Evolutionary conservation across 2,797 vertebrate genomes (phyloP).

Genomic region (Sebastolobus alascanus): DNA sequence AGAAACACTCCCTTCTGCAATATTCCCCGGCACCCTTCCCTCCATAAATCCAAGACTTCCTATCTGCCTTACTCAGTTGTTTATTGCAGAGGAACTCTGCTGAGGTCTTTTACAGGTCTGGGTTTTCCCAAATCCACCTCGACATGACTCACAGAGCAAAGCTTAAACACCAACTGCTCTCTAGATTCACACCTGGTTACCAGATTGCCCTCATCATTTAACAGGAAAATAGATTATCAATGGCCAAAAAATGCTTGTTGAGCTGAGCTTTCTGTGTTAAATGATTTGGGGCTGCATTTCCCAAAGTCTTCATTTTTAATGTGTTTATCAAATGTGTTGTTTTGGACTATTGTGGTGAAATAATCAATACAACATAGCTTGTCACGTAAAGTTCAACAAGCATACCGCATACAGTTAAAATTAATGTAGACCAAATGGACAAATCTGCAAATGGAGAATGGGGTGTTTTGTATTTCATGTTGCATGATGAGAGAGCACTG

Average conservation of each 20-base stretch:
- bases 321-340: not conserved
- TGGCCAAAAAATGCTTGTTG: not conserved
- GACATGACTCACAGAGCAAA: slow-evolving; percentile 23
- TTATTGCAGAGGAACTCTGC: slow-evolving; percentile 38
- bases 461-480: not conserved
- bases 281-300: slow-evolving; percentile 1
- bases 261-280: not conserved
- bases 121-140: slow-evolving; percentile 33
- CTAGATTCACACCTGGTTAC: slow-evolving; percentile 15
- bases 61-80: slow-evolving; percentile 42
- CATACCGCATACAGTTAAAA: not conserved
- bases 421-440: slow-evolving; percentile 8
- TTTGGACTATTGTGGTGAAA: not conserved
- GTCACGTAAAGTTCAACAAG: not conserved
- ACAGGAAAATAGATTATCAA: slow-evolving; percentile 9
- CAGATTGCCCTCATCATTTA: slow-evolving; percentile 13
- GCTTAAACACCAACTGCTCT: not conserved
- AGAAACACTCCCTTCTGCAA: slow-evolving; percentile 55
- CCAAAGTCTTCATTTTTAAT: not conserved
- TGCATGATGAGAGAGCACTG: not conserved
- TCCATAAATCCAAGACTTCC: slow-evolving; percentile 55
- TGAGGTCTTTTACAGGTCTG: slow-evolving; percentile 37
- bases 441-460: not conserved
- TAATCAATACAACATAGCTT: not conserved
- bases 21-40: slow-evolving; percentile 45